Conservation (phyloP, 1,140 invertebrate genomes). For the Nomia melanderi region DNA sequence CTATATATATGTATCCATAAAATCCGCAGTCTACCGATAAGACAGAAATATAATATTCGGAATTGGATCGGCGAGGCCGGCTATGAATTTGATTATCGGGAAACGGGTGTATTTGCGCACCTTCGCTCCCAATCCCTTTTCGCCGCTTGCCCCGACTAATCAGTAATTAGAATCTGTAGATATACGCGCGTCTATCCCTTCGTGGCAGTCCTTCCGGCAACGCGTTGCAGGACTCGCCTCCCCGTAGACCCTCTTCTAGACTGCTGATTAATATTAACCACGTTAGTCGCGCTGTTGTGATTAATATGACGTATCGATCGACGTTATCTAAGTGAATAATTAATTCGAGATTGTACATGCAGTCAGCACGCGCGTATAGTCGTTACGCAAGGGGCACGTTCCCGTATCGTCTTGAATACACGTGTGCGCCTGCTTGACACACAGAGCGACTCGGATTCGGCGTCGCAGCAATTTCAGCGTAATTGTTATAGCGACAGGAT, state of each 20-base stretch:
- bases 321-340: slow-evolving; percentile 67
- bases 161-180: slow-evolving; percentile 72
- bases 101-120: slow-evolving; percentile 15
- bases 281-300: slow-evolving; percentile 64
- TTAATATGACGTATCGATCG: slow-evolving; percentile 67
- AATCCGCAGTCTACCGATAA: background rate
- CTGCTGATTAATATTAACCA: slow-evolving; percentile 70
- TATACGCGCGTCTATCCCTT: slow-evolving; percentile 45
- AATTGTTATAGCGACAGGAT: slow-evolving; percentile 19
- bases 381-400: slow-evolving; percentile 46
- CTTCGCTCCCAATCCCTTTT: slow-evolving; percentile 48
- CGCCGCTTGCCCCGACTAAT: slow-evolving; percentile 58
- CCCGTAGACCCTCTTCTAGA: slow-evolving; percentile 50
- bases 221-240: slow-evolving; percentile 29
- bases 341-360: slow-evolving; percentile 65
- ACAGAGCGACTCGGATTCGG: slow-evolving; percentile 20
- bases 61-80: slow-evolving; percentile 15
- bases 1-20: background rate
- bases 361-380: slow-evolving; percentile 39
- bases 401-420: slow-evolving; percentile 42
- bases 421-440: slow-evolving; percentile 35
- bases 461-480: slow-evolving; percentile 29
- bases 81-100: slow-evolving; percentile 38
- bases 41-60: slow-evolving; percentile 26
- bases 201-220: slow-evolving; percentile 40